Conservation (phyloP, 92 coral and sea anemone species). For the Heteractis magnifica region DNA sequence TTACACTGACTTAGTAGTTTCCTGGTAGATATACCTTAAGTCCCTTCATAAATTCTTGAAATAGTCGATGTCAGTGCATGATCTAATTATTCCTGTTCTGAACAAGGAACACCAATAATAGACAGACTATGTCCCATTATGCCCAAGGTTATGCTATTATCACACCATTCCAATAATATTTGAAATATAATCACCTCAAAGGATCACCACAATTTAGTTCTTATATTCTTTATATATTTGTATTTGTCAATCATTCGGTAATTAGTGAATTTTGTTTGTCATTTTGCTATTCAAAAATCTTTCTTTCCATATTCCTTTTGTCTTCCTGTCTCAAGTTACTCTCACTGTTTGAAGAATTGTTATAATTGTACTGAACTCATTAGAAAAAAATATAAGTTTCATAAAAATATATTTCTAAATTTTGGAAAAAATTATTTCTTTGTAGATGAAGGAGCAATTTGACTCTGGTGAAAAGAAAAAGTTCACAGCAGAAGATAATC, state of each 20-base stretch:
- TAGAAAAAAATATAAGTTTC: neutral
- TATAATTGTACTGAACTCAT: neutral
- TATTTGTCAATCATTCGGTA: constrained; percentile 1
- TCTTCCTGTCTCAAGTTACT: neutral
- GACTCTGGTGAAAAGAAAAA: constrained; percentile 85
- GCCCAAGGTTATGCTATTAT: constrained; percentile 9
- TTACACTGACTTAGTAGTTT: neutral
- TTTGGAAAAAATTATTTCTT: neutral
- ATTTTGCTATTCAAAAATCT: constrained; percentile 8
- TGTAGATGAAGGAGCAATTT: constrained; percentile 89
- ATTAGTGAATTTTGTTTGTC: constrained; percentile 3
- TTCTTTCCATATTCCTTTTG: neutral
- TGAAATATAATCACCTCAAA: constrained; percentile 16
- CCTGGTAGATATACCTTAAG: neutral
- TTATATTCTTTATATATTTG: neutral
- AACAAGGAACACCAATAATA: neutral
- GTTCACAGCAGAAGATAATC: constrained; percentile 87
- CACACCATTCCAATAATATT: constrained; percentile 28
- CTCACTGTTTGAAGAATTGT: neutral
- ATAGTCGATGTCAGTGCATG: neutral
- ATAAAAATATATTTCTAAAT: neutral
- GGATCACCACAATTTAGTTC: neutral
- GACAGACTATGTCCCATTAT: neutral
- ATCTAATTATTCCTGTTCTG: neutral
- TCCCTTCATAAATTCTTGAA: neutral